Evolutionary conservation across 2,888 invertebrate species (phyloP).

Genomic region (Philopedon plagiatum): DNA sequence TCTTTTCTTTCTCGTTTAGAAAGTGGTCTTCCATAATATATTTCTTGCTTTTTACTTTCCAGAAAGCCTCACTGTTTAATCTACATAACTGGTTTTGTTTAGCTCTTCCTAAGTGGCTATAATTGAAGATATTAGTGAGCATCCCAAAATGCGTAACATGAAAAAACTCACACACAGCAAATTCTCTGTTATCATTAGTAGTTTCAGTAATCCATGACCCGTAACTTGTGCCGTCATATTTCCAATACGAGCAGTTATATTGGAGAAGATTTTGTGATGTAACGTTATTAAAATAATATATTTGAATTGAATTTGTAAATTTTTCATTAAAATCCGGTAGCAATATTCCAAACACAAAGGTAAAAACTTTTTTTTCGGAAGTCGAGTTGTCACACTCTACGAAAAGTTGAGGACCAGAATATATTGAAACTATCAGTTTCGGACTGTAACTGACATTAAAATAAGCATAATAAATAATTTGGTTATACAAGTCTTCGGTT

Average conservation of each 20-base stretch:
- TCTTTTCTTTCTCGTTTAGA: not conserved
- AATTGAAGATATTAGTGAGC: not conserved
- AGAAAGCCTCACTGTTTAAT: not conserved
- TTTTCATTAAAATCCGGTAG: constrained; percentile 44
- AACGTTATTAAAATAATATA: constrained; percentile 24
- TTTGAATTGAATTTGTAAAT: constrained; percentile 37
- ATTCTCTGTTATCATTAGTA: not conserved
- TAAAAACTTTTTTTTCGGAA: constrained; percentile 23
- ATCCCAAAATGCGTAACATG: constrained; percentile 42
- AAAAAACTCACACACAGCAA: constrained; percentile 37
- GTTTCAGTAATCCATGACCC: constrained; percentile 38
- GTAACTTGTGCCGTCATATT: constrained; percentile 26
- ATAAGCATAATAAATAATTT: constrained; percentile 27
- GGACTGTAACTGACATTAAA: constrained; percentile 29
- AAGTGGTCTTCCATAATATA: not conserved
- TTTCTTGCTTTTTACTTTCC: not conserved
- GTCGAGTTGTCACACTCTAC: constrained; percentile 25
- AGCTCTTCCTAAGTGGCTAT: not conserved
- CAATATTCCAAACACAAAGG: constrained; percentile 48
- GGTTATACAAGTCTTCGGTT: constrained; percentile 31
- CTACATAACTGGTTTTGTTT: not conserved
- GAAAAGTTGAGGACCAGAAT: constrained; percentile 49
- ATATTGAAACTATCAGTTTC: constrained; percentile 44
- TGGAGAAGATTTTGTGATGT: not conserved
- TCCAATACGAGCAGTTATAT: constrained; percentile 53